Base-by-base conservation (phyloP, 2,113 vertebrate genomes). In the Speoplatyrhinus poulsoni region DNA sequence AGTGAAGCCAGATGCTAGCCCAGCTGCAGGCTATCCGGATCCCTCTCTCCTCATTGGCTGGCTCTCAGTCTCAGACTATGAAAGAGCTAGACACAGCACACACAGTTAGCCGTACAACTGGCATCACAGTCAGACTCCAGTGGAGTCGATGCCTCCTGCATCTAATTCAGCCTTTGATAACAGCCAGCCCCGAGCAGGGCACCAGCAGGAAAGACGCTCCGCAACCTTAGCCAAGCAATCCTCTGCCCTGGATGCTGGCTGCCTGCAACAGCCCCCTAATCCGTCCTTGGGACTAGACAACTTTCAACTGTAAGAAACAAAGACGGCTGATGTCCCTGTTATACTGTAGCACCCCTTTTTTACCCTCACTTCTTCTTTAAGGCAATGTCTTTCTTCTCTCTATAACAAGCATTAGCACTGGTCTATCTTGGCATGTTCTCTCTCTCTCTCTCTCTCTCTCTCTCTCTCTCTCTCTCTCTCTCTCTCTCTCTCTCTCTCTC, bases 221-320 rank as follows among this genome's bases (percentile, higher is more conserved):
- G 62, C 75, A 70, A 67, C 77, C 72, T 83, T 76, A 86, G 79
- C 75, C 76, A 81, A 73, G 82, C 70, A 70, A 73, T 78, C 56
- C 60, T 72, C 73, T 46, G 36, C 64, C 61, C 77, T 52, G 55
- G 77, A 82, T 19, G 10, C 57, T 56, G 79, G 82, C 78, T 77
- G 82, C 63, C 70, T 75, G 69, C 71, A 84, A 87, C 88, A 78
- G 72, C 68, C 56, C 76, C 82, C 72, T 90, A 90, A 82, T 89
- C 77, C 82, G 74, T 68, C 68, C 64, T 60, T 46, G 69, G 70
- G 65, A 79, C 67, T 70, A 70, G 59, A 68, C 73, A 73, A 69
- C 83, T 76, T 87, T 70, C 12, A 58, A 26, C 9, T 60, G 62
- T 77, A 41, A 9, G 59, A 47, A 75, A 77, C 6, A 55, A 55